Evolutionary conservation across 30 jellyfish, hydroid and myxozoan species (phyloP), one percentile per base, ranked within the genome.

Genomic region (Catostylus mosaicus): DNA sequence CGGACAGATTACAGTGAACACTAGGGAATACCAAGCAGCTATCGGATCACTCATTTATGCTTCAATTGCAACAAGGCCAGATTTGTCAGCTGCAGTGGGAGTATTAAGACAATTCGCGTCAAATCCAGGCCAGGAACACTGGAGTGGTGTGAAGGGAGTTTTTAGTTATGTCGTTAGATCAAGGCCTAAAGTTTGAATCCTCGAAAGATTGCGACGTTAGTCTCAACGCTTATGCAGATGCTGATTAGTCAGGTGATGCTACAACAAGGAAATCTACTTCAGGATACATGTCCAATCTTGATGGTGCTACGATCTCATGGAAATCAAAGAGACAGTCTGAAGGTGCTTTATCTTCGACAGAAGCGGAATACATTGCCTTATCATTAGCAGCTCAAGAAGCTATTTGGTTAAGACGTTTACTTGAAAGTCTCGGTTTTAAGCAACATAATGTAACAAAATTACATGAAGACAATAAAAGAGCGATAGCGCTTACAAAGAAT

Each of bases 11-110:
- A 9, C 77, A 24, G 95, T 48, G 10, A 33, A 75, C 31, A 33
- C 33, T 50, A 47, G 52, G 73, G 84, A 85, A 19, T 73, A 85
- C 37, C 95, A 85, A 85, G 77, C 95, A n/a, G 89, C 89, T 6
- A 85, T 85, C 35, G 95, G 90, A 45, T 85, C 72, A 14, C 52
- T 85, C 16, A 85, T 59, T 1, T 85, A 85, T 64, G 95, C 95
- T 33, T 36, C 89, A 2, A 62, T 73, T 63, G 89, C 88, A 16
- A 70, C 82, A 48, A 35, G 88, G 20, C 94, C 88, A 18, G 94
- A 71, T 43, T 47, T 83, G n/a, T 51, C 94, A 50, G 36, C 70
- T 70, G 71, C 94, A 71, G 94, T 63, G 62, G 77, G 83, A 30
- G 57, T 76, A 0, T 34, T 45, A 24, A 86, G 86, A 26, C 96